Percentiles rank a stretch among this genome's conserved stretches.
Conservation (phyloP, 2,888 invertebrate species). For the Tinea semifulvella region DNA sequence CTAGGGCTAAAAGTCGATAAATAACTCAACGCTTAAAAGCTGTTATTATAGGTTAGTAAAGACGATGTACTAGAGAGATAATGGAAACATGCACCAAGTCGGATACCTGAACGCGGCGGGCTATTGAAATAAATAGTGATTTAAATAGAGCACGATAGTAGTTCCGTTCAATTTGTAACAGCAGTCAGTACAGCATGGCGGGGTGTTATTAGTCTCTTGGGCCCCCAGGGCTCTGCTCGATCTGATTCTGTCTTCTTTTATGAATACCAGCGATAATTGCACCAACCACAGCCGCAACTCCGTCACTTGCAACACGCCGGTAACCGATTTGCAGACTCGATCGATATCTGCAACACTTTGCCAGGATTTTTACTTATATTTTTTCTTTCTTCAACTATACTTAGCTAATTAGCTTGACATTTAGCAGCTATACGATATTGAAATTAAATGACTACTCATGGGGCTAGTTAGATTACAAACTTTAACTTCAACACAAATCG, state of each 20-base stretch:
- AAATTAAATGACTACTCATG: too few species aligned
- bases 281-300: constrained; percentile 31
- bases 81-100: constrained; percentile 17
- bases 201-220: constrained; percentile 52
- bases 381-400: too few species aligned
- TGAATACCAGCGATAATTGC: constrained; percentile 54
- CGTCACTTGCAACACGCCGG: constrained; percentile 38
- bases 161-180: constrained; percentile 55
- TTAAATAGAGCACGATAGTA: constrained; percentile 46
- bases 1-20: too few species aligned
- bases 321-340: constrained; percentile 41
- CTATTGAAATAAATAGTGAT: constrained; percentile 42
- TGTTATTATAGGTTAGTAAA: too few species aligned
- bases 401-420: too few species aligned
- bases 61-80: constrained; percentile 5
- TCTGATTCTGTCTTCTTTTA: constrained; percentile 58
- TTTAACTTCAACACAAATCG: too few species aligned
- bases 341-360: constrained; percentile 29
- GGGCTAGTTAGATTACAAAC: too few species aligned
- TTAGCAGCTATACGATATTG: too few species aligned
- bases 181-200: constrained; percentile 47
- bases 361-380: background rate
- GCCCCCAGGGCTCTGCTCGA: constrained; percentile 44
- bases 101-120: constrained; percentile 14
- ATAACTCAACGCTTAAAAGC: too few species aligned